Evolutionary conservation across 1,140 invertebrate genomes (phyloP), one percentile per base, ranked within the genome.

Genomic region (Ruditapes philippinarum): DNA sequence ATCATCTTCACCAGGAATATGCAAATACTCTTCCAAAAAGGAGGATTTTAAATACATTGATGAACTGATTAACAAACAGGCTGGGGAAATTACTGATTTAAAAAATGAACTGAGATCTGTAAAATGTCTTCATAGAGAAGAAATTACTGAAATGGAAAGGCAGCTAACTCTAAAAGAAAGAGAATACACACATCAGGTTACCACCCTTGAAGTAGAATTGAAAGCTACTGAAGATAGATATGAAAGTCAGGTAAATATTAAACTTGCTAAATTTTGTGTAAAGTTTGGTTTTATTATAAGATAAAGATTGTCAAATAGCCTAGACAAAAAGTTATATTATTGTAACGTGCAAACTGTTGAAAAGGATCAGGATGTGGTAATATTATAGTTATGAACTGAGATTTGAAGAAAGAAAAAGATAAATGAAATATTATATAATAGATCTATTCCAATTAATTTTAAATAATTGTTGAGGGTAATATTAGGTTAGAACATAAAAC

Each of bases 41-140:
- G 85, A 90, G 38, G 93, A 94, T 28, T 88, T 82, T 25, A 93
- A 92, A 65, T 93, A 94, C 84, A 91, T 93, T 76, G 93, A 95
- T 91, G 93, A 94, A 74, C 86, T 95, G 7, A 93, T 95, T 25
- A 92, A 81, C n/a, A 92, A 93, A 36, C 94, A 95, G 73, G 92
- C 93, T n/a, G 78, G 81, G 45, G 93, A 95, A 70, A 92, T 95
- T 51, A 65, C 82, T 9, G 92, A 95, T 1, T 57, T 95, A 68
- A 93, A 92, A 42, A 89, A 90, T 74, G 91, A 94, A 60, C 60
- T 95, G 11, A 57, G 87, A 40, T 51, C 74, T 31, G n/a, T 91
- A 11, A 91, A 89, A 45, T 89, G 89, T 70, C 60, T 70, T 38
- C 91, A 93, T 54, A 91, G 90, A 22, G 91, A 93, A 28, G 91